These are phyloP conservation scores for Tryphoninae sp. DNA, from an alignment of 2,888 invertebrate genomes.

Conservation along the genomic window DNA sequence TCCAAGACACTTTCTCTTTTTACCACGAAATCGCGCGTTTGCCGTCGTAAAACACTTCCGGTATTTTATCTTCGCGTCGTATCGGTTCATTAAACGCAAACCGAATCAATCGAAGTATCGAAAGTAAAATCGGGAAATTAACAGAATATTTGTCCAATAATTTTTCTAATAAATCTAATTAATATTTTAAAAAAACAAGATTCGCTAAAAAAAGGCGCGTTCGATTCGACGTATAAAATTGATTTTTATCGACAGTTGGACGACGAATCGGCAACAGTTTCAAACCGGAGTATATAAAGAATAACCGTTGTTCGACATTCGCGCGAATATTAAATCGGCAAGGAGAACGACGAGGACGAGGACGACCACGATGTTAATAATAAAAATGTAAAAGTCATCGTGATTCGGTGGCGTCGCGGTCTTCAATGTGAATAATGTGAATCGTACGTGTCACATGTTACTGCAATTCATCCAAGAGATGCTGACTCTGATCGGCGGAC, in stretches of 20 bases:
- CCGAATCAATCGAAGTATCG: conserved; percentile 13
- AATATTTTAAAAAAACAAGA: neutral
- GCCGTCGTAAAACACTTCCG: conserved; percentile 37
- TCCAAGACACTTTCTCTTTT: conserved; percentile 46
- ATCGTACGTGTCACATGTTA: conserved; percentile 73
- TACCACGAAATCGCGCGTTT: conserved; percentile 39
- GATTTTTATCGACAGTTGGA: conserved; percentile 12
- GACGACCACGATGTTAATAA: conserved; percentile 23
- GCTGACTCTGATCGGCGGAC: conserved; percentile 77
- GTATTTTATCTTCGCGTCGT: conserved; percentile 22
- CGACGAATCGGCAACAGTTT: conserved; percentile 12
- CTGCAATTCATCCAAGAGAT: conserved; percentile 75
- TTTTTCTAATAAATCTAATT: neutral
- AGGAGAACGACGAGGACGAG: conserved; percentile 38
- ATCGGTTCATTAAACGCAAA: conserved; percentile 11
- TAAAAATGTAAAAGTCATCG: conserved; percentile 38
- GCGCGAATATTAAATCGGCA: conserved; percentile 35
- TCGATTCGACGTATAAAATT: conserved; percentile 6
- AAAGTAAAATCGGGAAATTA: neutral
- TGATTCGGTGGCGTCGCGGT: conserved; percentile 26
- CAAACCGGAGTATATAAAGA: conserved; percentile 41
- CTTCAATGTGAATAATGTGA: conserved; percentile 66
- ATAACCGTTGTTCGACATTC: conserved; percentile 50
- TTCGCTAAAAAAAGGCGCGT: neutral
- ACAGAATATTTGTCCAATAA: neutral